phyloP scores from a whole-genome alignment of 2,113 vertebrate genomes.

The Vicugna pacos region DNA sequence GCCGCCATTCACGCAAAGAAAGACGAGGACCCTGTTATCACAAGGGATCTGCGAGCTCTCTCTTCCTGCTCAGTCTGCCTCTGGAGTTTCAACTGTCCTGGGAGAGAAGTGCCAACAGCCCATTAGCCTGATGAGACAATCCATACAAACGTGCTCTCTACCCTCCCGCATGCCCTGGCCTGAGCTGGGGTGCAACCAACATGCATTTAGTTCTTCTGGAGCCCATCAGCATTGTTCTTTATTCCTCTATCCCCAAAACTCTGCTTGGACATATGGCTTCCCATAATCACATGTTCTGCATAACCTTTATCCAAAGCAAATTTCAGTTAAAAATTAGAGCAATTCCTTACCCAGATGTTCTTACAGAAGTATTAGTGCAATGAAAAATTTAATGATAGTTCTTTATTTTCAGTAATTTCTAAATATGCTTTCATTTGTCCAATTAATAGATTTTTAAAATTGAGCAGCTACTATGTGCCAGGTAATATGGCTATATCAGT shows the following conservation, averaged over 20 bases:
- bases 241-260: background rate
- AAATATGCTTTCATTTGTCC: background rate
- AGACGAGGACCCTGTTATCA: constrained; percentile 72
- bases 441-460: background rate
- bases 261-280: background rate
- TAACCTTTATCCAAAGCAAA: constrained; percentile 21
- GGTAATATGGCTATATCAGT: background rate
- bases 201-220: constrained; percentile 31
- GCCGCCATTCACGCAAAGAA: constrained; percentile 86
- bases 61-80: constrained; percentile 68
- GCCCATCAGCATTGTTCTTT: background rate
- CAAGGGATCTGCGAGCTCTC: constrained; percentile 71
- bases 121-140: constrained; percentile 40
- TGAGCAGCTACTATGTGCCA: background rate
- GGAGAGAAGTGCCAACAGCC: constrained; percentile 41
- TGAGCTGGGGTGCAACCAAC: constrained; percentile 25
- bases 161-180: background rate
- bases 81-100: constrained; percentile 56
- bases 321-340: background rate
- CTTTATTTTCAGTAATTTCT: background rate
- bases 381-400: background rate
- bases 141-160: constrained; percentile 34
- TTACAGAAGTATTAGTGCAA: background rate
- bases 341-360: background rate
- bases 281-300: background rate